These are phyloP conservation scores for Arremon brunneinucha DNA, from an alignment of 2,797 vertebrate genomes.

Conservation along the genomic window DNA sequence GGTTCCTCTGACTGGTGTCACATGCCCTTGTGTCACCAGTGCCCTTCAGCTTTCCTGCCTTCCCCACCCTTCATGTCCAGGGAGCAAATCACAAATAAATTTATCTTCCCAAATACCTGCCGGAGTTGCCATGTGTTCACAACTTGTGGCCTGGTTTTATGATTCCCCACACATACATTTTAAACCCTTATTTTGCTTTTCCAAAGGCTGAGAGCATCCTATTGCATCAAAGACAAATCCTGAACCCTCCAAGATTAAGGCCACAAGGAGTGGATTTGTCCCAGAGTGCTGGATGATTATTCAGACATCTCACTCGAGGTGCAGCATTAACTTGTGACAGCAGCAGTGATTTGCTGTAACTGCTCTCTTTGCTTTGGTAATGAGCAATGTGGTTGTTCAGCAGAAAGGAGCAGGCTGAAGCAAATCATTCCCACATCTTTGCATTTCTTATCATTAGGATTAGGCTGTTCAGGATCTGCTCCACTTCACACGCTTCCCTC, in stretches of 20 bases:
- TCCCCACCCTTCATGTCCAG: background rate
- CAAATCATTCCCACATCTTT: slow-evolving; percentile 57
- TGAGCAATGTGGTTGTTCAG: background rate
- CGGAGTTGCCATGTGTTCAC: background rate
- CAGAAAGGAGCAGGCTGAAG: slow-evolving; percentile 23
- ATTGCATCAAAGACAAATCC: background rate
- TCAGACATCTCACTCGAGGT: slow-evolving; percentile 51
- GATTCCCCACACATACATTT: background rate
- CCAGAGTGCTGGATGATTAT: background rate
- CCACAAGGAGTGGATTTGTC: background rate
- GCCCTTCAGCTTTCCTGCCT: background rate
- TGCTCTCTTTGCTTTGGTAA: background rate
- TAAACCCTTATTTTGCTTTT: background rate
- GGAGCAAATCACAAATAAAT: background rate
- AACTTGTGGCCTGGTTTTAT: background rate
- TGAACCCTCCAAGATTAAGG: background rate
- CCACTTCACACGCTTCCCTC: slow-evolving; percentile 46
- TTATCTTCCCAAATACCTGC: background rate
- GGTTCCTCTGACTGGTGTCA: background rate
- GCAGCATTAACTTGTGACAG: slow-evolving; percentile 45
- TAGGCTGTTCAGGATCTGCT: slow-evolving; percentile 50
- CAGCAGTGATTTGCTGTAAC: slow-evolving; percentile 43
- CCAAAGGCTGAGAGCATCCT: background rate
- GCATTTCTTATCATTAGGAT: slow-evolving; percentile 57
- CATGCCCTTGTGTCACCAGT: background rate